phyloP scores from a whole-genome alignment of 2,797 vertebrate genomes.

The Pseudochromis fuscus region DNA sequence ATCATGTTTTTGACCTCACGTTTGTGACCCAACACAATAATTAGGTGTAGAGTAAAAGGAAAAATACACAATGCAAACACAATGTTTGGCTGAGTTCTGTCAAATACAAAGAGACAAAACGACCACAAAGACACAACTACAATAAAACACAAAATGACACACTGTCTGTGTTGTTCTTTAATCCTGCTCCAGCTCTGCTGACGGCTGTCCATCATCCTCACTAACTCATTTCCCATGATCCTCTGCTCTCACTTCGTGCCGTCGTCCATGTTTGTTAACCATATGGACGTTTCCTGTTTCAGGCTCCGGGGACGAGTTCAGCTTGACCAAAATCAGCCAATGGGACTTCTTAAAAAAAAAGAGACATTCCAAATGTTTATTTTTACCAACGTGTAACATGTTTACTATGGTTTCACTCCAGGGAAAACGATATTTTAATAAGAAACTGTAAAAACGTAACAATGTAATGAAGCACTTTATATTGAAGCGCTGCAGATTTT shows the following conservation, averaged over 20 bases:
- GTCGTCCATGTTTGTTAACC: conserved; percentile 39
- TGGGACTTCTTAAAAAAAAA: conserved; percentile 86
- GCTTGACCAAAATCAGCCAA: conserved; percentile 94
- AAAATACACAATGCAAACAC: too few relatives aligned
- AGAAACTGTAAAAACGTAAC: conserved; percentile 87
- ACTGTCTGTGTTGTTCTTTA: too few relatives aligned
- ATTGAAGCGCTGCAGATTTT: conserved; percentile 87
- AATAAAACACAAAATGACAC: too few relatives aligned
- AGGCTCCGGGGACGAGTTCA: conserved; percentile 97
- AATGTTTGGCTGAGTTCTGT: too few relatives aligned
- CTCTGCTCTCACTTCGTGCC: conserved; percentile 23
- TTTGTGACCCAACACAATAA: too few relatives aligned
- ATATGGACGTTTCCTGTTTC: conserved; percentile 69
- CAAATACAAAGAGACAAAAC: too few relatives aligned
- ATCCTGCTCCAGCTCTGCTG: too few relatives aligned
- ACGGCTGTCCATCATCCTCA: too few relatives aligned
- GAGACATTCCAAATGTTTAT: conserved; percentile 98
- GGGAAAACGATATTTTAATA: conserved; percentile 90
- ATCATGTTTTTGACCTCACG: too few relatives aligned
- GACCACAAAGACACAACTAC: too few relatives aligned
- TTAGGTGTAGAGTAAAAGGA: too few relatives aligned
- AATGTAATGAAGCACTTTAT: conserved; percentile 90
- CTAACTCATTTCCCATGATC: too few relatives aligned
- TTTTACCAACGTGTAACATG: conserved; percentile 90
- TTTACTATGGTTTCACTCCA: conserved; percentile 90